These are phyloP conservation scores for Tetranychus truncatus DNA, from an alignment of 2,888 invertebrate genomes.

Conservation along the genomic window DNA sequence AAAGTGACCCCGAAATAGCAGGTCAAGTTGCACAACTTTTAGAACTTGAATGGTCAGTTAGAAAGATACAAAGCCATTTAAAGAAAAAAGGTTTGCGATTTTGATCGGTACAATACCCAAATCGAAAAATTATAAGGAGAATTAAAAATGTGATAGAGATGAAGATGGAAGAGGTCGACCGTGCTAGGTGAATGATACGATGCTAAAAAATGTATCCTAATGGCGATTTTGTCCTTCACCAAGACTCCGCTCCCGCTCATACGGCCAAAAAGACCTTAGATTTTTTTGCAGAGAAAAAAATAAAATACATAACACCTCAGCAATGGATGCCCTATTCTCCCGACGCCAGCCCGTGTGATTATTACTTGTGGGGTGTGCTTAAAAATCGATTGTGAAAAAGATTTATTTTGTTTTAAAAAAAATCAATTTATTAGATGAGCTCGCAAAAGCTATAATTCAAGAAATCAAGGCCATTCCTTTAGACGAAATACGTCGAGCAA, in stretches of 20 bases:
- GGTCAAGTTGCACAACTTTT: constrained; percentile 1
- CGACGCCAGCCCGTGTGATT: constrained; percentile 14
- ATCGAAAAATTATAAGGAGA: neutral
- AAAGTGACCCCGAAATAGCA: neutral
- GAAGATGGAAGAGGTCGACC: neutral
- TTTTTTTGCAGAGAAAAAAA: constrained; percentile 4
- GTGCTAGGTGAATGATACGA: constrained; percentile 1
- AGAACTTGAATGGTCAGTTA: constrained; percentile 3
- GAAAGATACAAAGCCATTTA: neutral
- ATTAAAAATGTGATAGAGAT: neutral
- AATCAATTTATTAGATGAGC: too few species aligned
- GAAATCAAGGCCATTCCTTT: constrained; percentile 11
- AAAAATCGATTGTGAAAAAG: constrained; percentile 6
- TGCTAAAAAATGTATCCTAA: constrained; percentile 8
- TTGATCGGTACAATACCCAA: neutral
- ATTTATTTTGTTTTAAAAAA: too few species aligned
- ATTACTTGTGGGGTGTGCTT: constrained; percentile 12
- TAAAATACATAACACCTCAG: constrained; percentile 10
- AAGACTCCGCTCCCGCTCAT: constrained; percentile 18
- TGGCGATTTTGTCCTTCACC: constrained; percentile 12
- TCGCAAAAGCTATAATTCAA: constrained; percentile 14
- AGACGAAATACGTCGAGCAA: constrained; percentile 4
- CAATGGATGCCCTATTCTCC: constrained; percentile 17
- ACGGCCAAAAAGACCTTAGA: constrained; percentile 13
- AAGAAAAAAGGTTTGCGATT: neutral